A percentile compares a stretch with the other conserved stretches of the same genome.
These are phyloP conservation scores for Amazonetta brasiliensis DNA, from an alignment of 2,797 vertebrate genomes.

Conservation along the genomic window DNA sequence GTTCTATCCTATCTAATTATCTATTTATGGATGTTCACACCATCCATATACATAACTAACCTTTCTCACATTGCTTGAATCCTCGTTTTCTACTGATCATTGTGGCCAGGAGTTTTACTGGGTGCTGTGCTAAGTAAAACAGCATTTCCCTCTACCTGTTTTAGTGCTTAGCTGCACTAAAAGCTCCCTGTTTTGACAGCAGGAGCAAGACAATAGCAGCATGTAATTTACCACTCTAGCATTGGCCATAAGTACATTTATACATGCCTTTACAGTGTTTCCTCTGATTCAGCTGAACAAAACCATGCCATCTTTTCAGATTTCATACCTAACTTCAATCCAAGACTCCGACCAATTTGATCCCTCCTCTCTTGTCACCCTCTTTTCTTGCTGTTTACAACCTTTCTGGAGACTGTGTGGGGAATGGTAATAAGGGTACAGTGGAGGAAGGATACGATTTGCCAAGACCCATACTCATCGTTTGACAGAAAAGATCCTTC, in stretches of 20 bases:
- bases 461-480: background rate
- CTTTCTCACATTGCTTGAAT: background rate
- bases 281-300: background rate
- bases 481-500: background rate
- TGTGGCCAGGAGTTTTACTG: background rate
- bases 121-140: background rate
- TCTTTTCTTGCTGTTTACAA: background rate
- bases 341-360: background rate
- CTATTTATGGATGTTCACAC: conserved; percentile 41
- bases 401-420: background rate
- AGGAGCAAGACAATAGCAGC: background rate
- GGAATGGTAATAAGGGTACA: background rate
- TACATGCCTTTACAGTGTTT: background rate
- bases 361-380: background rate
- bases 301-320: background rate
- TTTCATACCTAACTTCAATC: too few species aligned
- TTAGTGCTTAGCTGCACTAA: background rate
- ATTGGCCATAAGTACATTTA: background rate
- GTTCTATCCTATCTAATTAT: background rate
- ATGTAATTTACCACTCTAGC: background rate
- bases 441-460: background rate
- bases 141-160: background rate
- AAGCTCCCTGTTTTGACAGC: background rate
- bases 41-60: background rate
- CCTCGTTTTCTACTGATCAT: background rate